These are phyloP conservation scores for Chirona hameri DNA, from an alignment of 2,888 invertebrate genomes.

Conservation along the genomic window DNA sequence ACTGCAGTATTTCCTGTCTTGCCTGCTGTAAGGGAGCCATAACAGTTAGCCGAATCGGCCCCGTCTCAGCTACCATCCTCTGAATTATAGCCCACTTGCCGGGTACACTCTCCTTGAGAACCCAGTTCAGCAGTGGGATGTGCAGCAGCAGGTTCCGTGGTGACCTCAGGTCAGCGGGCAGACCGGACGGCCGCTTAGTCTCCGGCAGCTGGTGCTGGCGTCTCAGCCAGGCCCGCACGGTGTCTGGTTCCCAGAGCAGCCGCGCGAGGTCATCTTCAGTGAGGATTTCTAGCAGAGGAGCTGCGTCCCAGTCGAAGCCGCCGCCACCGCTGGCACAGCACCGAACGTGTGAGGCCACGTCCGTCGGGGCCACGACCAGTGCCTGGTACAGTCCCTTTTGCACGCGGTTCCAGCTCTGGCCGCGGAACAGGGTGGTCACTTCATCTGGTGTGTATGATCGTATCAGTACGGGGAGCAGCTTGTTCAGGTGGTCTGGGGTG, in stretches of 20 bases:
- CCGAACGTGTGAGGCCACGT: neutral
- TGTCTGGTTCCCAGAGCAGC: neutral
- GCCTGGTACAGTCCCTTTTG: neutral
- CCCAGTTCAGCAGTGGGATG: no score
- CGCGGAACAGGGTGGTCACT: neutral
- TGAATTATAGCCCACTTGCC: no score
- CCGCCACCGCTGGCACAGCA: neutral
- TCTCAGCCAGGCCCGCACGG: no score
- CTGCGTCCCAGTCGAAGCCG: neutral
- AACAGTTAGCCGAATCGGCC: no score
- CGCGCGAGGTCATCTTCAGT: neutral
- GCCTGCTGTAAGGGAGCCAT: no score
- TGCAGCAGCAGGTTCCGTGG: no score
- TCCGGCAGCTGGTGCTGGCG: no score
- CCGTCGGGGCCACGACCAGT: neutral
- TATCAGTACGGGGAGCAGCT: neutral
- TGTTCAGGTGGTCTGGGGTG: neutral
- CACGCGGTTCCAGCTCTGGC: neutral
- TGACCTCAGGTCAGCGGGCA: no score
- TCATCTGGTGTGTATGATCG: neutral
- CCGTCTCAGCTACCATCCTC: no score
- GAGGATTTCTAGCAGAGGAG: neutral
- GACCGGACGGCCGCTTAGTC: no score
- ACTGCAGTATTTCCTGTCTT: no score
- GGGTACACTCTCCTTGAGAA: no score